phyloP scores from a whole-genome alignment of 2,888 invertebrate genomes.

The Poecilobothrus nobilitatus region DNA sequence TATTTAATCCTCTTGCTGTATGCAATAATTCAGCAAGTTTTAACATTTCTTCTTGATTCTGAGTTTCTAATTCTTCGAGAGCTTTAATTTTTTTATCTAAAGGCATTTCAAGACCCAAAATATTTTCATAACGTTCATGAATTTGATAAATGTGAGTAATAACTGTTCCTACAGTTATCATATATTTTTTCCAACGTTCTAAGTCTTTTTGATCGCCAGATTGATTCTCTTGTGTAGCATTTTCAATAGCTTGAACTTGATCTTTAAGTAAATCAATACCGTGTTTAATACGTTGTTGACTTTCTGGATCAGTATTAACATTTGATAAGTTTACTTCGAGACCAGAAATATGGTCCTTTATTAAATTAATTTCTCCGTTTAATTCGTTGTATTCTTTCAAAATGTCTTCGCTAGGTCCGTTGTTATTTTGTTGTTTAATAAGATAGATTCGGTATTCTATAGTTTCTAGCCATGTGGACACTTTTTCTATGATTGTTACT shows the following conservation, averaged over 20 bases:
- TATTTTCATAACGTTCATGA: slow-evolving; percentile 34
- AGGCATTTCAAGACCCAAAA: slow-evolving; percentile 49
- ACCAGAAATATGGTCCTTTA: slow-evolving; percentile 57
- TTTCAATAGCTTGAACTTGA: slow-evolving; percentile 63
- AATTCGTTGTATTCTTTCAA: slow-evolving; percentile 54
- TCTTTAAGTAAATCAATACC: slow-evolving; percentile 53
- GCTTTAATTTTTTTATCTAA: slow-evolving; percentile 58
- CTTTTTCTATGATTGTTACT: slow-evolving; percentile 67
- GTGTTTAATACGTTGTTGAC: slow-evolving; percentile 47
- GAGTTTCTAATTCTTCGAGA: slow-evolving; percentile 60
- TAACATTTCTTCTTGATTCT: slow-evolving; percentile 55
- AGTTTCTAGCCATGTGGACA: slow-evolving; percentile 76
- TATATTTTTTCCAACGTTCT: slow-evolving; percentile 63
- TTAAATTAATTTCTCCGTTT: slow-evolving; percentile 56
- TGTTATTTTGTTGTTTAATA: slow-evolving; percentile 49
- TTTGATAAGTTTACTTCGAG: slow-evolving; percentile 52
- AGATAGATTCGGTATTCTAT: slow-evolving; percentile 70
- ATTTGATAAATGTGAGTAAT: slow-evolving; percentile 30
- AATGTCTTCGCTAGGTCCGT: slow-evolving; percentile 53
- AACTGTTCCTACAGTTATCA: slow-evolving; percentile 52
- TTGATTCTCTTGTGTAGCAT: slow-evolving; percentile 55
- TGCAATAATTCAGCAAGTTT: slow-evolving; percentile 55
- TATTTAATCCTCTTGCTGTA: slow-evolving; percentile 54
- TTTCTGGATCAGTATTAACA: slow-evolving; percentile 44
- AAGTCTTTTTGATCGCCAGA: slow-evolving; percentile 52